These are phyloP conservation scores for Typhlomys cinereus DNA, from an alignment of 2,113 vertebrate genomes.

Conservation along the genomic window DNA sequence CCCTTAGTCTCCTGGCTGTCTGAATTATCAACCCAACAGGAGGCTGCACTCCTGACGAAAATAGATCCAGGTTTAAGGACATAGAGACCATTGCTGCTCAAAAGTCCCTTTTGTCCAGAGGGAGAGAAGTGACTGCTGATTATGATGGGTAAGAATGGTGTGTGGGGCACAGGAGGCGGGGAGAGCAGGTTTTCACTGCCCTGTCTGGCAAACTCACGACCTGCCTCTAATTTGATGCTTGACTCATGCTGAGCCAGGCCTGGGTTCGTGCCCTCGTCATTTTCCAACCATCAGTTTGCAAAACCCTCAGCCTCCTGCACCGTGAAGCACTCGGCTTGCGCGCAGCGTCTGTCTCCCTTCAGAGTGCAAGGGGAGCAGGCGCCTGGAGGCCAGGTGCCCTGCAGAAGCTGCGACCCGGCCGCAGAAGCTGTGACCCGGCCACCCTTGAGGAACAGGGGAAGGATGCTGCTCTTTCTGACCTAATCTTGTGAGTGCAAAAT, in stretches of 20 bases:
- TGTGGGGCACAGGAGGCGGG: accelerated
- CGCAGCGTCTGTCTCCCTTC: not conserved
- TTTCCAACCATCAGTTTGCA: not conserved
- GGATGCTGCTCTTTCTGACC: not conserved
- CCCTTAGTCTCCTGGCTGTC: conserved; percentile 14
- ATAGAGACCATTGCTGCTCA: accelerated
- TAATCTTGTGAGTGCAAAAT: not conserved
- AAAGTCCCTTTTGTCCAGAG: not conserved
- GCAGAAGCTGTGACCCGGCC: not conserved
- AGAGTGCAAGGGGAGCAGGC: not conserved
- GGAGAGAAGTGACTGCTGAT: no score
- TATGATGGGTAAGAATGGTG: no score
- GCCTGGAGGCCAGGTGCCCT: not conserved
- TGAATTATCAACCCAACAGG: not conserved
- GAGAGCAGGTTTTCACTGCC: not conserved
- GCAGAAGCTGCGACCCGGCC: not conserved
- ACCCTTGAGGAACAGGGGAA: accelerated
- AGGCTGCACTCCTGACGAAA: not conserved
- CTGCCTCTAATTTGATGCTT: not conserved
- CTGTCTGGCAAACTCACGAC: not conserved
- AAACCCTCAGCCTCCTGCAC: not conserved
- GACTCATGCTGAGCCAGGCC: not conserved
- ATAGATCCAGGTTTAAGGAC: not conserved
- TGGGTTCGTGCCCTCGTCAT: not conserved
- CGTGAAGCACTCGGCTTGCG: not conserved